These are phyloP conservation scores for Andrena flavipes DNA, from an alignment of 2,888 invertebrate species.

Conservation along the genomic window DNA sequence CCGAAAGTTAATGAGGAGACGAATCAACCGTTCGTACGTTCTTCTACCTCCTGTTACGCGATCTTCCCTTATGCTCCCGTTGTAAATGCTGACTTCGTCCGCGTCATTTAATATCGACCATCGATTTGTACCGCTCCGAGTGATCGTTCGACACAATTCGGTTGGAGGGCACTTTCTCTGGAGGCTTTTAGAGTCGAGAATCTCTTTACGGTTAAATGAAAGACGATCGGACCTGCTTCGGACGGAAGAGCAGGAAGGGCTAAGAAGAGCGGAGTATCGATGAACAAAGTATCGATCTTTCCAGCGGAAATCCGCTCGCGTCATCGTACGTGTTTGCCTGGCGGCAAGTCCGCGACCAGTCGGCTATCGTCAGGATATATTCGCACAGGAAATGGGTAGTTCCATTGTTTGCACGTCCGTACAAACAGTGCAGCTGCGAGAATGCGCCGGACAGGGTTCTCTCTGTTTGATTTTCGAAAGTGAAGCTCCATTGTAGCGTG, in stretches of 20 bases:
- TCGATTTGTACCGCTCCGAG: background rate
- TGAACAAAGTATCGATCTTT: constrained; percentile 47
- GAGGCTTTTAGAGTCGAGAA: background rate
- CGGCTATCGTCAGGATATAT: constrained; percentile 77
- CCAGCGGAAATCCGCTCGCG: constrained; percentile 48
- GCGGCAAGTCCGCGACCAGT: constrained; percentile 75
- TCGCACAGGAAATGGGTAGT: constrained; percentile 77
- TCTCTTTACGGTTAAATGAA: background rate
- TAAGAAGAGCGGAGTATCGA: constrained; percentile 3
- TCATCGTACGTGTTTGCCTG: constrained; percentile 71
- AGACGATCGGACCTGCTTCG: background rate
- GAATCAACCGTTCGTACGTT: constrained; percentile 44
- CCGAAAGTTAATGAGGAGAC: constrained; percentile 62
- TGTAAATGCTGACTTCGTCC: no score
- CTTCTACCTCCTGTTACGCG: background rate
- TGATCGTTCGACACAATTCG: no score
- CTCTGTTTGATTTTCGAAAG: constrained; percentile 82
- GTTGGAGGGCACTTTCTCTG: background rate
- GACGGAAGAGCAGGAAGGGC: background rate
- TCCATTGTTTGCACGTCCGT: constrained; percentile 78
- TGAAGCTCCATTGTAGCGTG: constrained; percentile 75
- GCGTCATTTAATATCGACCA: background rate
- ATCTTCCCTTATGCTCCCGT: no score
- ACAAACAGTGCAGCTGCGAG: constrained; percentile 78
- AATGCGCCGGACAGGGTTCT: constrained; percentile 69